A percentile compares a stretch with the other conserved stretches of the same genome.
phyloP scores from a whole-genome alignment of 2,888 invertebrate genomes.

The Diadegma fenestrale region DNA sequence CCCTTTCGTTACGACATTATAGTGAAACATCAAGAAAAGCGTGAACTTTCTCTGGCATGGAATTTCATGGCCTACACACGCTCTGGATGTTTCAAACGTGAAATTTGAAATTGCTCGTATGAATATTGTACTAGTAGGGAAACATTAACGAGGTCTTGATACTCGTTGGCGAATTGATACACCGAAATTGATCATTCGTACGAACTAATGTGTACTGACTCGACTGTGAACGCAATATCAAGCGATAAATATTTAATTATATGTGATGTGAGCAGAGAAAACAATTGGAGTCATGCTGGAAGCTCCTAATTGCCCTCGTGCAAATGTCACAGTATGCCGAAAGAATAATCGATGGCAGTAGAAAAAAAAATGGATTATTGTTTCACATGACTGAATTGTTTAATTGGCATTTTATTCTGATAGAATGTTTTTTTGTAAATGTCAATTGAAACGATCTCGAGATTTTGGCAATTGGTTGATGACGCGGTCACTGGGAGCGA shows the following conservation, averaged over 20 bases:
- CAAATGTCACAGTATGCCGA: neutral
- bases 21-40: neutral
- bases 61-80: neutral
- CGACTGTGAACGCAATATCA: neutral
- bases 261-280: neutral
- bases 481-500: slow-evolving; percentile 36
- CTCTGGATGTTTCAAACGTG: neutral
- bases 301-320: neutral
- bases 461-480: neutral
- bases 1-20: neutral
- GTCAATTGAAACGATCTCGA: neutral
- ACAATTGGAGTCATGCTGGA: neutral
- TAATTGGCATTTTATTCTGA: neutral
- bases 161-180: neutral
- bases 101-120: neutral
- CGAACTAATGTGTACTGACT: neutral
- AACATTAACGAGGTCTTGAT: neutral
- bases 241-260: neutral
- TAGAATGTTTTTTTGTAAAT: neutral
- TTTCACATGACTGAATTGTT: neutral
- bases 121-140: neutral
- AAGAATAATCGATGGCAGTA: neutral
- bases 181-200: neutral
- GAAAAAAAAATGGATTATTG: neutral
- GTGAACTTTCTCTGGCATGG: neutral